phyloP scores from a whole-genome alignment of 2,113 vertebrate genomes.

The Oreochromis tanganicae region DNA sequence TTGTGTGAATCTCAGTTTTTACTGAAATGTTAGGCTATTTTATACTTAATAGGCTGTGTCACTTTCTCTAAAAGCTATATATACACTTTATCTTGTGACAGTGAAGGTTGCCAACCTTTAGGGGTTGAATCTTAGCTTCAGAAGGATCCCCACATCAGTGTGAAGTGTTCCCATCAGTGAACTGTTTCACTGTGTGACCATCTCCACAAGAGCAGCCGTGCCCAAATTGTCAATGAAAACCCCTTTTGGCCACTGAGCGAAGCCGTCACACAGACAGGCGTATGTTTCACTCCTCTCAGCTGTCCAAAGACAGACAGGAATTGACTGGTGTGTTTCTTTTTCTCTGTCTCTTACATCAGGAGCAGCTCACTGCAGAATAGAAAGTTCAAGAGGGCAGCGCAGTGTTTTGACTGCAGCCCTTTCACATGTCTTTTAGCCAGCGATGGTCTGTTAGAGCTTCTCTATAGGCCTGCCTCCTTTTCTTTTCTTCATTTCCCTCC shows the following conservation, averaged over 20 bases:
- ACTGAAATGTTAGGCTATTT: background rate
- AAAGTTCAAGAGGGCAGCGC: slow-evolving; percentile 56
- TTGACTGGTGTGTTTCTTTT: slow-evolving; percentile 44
- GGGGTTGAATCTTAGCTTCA: background rate
- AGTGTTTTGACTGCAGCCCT: slow-evolving; percentile 60
- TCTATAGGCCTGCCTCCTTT: slow-evolving; percentile 25
- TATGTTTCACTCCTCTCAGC: background rate
- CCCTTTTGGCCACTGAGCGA: slow-evolving; percentile 18
- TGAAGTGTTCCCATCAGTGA: background rate
- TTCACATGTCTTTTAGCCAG: slow-evolving; percentile 51
- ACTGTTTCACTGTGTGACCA: background rate
- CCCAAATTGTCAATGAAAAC: slow-evolving; percentile 20
- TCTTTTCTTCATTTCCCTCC: slow-evolving; percentile 18
- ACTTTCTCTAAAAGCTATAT: background rate
- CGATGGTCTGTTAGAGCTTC: slow-evolving; percentile 32
- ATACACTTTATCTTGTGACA: background rate
- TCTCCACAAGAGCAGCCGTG: background rate
- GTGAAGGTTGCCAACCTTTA: background rate
- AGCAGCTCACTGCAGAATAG: slow-evolving; percentile 28
- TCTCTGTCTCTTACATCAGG: slow-evolving; percentile 8
- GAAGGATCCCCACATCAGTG: too few relatives aligned
- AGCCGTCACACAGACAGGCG: slow-evolving; percentile 7
- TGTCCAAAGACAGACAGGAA: slow-evolving; percentile 31
- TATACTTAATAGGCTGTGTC: background rate
- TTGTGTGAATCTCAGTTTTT: background rate